phyloP scores from a whole-genome alignment of 2,888 invertebrate genomes.

The Branchipolynoe longqiensis region DNA sequence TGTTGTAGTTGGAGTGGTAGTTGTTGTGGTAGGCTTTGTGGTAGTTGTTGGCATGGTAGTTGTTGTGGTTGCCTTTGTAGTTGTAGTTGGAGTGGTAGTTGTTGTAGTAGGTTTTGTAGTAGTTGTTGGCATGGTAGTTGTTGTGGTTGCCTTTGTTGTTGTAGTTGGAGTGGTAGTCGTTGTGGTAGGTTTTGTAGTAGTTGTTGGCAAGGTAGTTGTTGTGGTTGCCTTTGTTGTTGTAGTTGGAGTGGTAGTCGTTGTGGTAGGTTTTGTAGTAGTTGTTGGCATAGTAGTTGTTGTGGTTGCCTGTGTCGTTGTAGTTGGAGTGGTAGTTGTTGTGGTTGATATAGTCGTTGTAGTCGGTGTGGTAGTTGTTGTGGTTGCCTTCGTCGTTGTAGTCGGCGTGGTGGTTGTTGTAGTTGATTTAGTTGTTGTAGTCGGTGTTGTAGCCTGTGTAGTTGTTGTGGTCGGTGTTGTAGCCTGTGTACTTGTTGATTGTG shows the following conservation, averaged over 20 bases:
- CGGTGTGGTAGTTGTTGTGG: not conserved
- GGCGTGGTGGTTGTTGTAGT: not conserved
- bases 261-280: constrained; percentile 41
- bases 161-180: not conserved
- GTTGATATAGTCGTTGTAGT: not conserved
- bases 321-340: not conserved
- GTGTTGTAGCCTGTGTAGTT: not conserved
- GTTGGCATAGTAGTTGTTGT: not conserved
- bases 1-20: constrained; percentile 1
- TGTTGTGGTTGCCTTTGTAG: not conserved
- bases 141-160: not conserved
- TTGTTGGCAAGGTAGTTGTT: not conserved
- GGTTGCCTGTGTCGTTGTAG: not conserved
- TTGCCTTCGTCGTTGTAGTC: not conserved
- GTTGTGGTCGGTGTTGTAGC: not conserved
- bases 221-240: constrained; percentile 19
- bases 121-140: constrained; percentile 23
- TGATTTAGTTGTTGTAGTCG: not conserved
- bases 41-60: not conserved
- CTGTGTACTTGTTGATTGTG: not conserved
- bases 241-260: constrained; percentile 2
- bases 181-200: not conserved
- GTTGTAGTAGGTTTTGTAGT: not conserved
- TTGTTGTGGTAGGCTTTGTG: not conserved
- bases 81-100: not conserved